Evolutionary conservation across 2,113 vertebrate species (phyloP), one percentile per base, ranked within the genome.

Genomic region (Ceuthmochares aereus): DNA sequence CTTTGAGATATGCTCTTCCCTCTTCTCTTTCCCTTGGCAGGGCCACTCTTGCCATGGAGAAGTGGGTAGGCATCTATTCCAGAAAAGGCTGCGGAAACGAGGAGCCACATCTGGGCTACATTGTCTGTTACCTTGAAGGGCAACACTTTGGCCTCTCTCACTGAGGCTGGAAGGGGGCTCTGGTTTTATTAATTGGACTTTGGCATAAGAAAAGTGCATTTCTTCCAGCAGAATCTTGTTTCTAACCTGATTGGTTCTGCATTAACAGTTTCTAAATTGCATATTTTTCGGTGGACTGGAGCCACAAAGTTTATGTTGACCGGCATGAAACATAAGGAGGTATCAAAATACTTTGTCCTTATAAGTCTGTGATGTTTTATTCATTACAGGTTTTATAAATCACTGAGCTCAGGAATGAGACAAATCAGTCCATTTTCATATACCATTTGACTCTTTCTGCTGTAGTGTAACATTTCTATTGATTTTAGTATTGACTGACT

Each of bases 101-200:
- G 18, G 51, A 34, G 32, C 63, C 15, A 6, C 3, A 0, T 7
- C 14, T 9, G 25, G 22, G n/a, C 54, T 10, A 1, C 2, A 1
- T 21, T 23, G 0, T 5, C 17, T 27, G 45, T 9, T 20, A 3
- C 0, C 2, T 30, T 0, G 5, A 40, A 76, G 67, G 9, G 47
- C 62, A 59, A 25, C 16, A 69, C 76, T 49, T 14, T 11, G 1
- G 4, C 37, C 34, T 62, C 11, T 45, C 16, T 74, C 25, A 14
- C 32, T 45, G 36, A 40, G 36, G 18, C 0, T 36, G 32, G 20
- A 30, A 58, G 12, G 27, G 34, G 21, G 11, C 9, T 58, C 52
- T 40, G 21, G 2, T 56, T 54, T 51, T 27, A 26, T 34, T 30
- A 23, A 15, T 2, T 49, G n/a, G 8, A 8, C 55, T 84, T 74